Evolutionary conservation across 2,888 invertebrate genomes (phyloP), one percentile per base, ranked within the genome.

Genomic region (Sesia apiformis): DNA sequence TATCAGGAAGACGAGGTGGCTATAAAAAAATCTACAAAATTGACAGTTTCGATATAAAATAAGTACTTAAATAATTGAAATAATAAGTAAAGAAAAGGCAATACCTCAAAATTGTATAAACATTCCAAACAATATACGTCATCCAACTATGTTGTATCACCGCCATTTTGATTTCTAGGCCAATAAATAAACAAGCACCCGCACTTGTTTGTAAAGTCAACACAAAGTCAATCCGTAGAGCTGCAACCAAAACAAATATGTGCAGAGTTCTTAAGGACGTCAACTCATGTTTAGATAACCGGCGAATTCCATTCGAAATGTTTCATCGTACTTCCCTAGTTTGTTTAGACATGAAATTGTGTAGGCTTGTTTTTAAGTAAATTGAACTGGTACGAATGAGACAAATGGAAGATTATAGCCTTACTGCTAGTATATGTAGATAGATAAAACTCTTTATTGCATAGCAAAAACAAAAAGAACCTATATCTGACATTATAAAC

Each of bases 161-260:
- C 61, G 61, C 64, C 64, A 69, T 38, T 39, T 38, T 3, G 7
- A 5, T 38, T 70, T 70, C 69, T 65, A 63, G 66, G 66, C 61
- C 66, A 64, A 66, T 66, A 70, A 74, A 72, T 69, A 76, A 74
- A 71, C 70, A 69, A 4, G 64, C 64, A 69, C 53, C 67, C 69
- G 65, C 66, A 66, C 67, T 69, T 84, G 81, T 84, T 86, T 84
- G 79, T 76, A 79, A 74, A 76, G 86, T 85, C 82, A 85, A 86
- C 84, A 82, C 63, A 60, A 64, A 78, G 76, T 77, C 77, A 72
- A 81, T 77, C 76, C 74, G 61, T 64, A 74, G 78, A 75, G 72
- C 66, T 71, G 62, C 68, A 72, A 69, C 72, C 78, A 81, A 82
- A 84, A 83, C 74, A 86, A 88, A 88, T 87, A 86, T 85, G 65